phyloP scores from a whole-genome alignment of 2,797 vertebrate genomes.

The Thaleichthys pacificus region DNA sequence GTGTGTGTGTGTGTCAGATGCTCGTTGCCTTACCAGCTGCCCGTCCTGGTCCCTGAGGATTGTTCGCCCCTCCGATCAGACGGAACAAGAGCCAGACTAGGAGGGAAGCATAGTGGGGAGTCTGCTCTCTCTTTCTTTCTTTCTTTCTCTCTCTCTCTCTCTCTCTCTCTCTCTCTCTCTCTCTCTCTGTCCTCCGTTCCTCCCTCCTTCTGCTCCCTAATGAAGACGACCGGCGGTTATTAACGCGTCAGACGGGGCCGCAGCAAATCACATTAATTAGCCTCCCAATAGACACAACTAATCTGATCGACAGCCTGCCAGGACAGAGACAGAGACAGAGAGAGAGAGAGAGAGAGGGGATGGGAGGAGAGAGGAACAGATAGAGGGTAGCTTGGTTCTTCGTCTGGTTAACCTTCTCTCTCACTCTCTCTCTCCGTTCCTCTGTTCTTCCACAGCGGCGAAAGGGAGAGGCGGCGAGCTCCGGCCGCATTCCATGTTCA shows the following conservation, averaged over 20 bases:
- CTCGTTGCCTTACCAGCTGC: slow-evolving; percentile 11
- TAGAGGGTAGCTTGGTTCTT: slow-evolving; percentile 14
- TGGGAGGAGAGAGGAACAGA: not conserved
- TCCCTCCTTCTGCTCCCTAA: slow-evolving; percentile 30
- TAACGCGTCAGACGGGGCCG: slow-evolving; percentile 52
- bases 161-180: too few species aligned
- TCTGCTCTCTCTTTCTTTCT: not conserved
- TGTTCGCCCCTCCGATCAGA: slow-evolving; percentile 4
- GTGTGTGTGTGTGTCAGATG: not conserved
- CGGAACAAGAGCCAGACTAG: not conserved
- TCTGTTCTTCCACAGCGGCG: slow-evolving; percentile 58
- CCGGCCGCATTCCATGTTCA: slow-evolving; percentile 84
- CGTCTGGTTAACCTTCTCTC: slow-evolving; percentile 32
- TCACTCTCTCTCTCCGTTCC: slow-evolving; percentile 3
- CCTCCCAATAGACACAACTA: slow-evolving; percentile 54
- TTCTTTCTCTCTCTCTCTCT: too few species aligned
- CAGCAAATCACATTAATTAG: slow-evolving; percentile 70
- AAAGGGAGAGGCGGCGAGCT: slow-evolving; percentile 79
- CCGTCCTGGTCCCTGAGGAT: not conserved
- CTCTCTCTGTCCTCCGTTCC: slow-evolving; percentile 27
- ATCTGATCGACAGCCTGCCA: slow-evolving; percentile 50
- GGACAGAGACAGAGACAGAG: slow-evolving; percentile 16
- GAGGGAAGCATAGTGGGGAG: slow-evolving; percentile 15
- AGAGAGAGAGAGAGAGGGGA: slow-evolving; percentile 19
- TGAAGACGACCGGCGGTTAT: slow-evolving; percentile 67